Base-by-base conservation (phyloP, 1,140 invertebrate genomes). In the Heliothis virescens region DNA sequence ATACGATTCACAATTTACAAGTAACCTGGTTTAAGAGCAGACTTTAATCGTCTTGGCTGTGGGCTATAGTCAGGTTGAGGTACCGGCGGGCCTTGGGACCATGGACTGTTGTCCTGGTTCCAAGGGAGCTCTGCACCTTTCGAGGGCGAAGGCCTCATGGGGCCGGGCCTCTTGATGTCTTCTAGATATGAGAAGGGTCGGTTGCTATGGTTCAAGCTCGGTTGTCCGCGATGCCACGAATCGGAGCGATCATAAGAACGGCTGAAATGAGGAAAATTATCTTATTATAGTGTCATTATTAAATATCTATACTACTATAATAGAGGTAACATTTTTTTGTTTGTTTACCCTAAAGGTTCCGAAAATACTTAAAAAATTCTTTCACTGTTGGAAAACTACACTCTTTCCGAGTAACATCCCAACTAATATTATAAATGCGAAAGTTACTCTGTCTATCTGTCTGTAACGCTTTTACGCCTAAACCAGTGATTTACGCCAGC, bases 21-120 rank as follows among this genome's bases (percentile, higher is more conserved):
- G 53, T 86, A 90, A 13, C 79, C 85, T 11, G 89, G 81, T 74
- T 92, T 92, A 1, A 92, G 81, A 1, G 90, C 91, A 0, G 90
- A 89, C 63, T 91, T 92, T 12, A 92, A 84, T 11, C 88, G 80
- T 13, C 91, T 78, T 0, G 88, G 85, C 13, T 72, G 55, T 9
- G 91, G 91, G 67, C 90, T 92, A 60, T 92, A 92, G 80, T 92
- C 91, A 1, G 91, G 91, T 1, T 83, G 87, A 0, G 91, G 91
- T 0, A 92, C 87, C 9, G 84, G 82, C 7, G 89, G 90, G 9
- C 76, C 81, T 0, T 83, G 71, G 0, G 82, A 76, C 82, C 82
- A 60, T 0, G 82, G 82, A 86, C 87, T 90, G 1, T 78, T 53
- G 21, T 89, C 87, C 0, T 84, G 82, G 15, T 85, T 82, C 89